phyloP scores from a whole-genome alignment of 1,140 invertebrate species.

The Halesus radiatus region DNA sequence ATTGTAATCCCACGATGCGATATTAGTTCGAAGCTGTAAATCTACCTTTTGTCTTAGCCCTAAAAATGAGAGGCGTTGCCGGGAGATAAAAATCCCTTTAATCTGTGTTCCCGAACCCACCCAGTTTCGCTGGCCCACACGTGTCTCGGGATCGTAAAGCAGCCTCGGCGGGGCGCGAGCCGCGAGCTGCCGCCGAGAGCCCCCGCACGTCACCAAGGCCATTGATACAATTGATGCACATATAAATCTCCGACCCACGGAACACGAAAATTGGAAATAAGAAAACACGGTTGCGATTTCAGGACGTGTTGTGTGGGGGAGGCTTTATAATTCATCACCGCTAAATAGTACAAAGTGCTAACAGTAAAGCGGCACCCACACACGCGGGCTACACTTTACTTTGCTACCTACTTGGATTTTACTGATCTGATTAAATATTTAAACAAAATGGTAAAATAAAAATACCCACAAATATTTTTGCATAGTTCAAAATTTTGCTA shows the following conservation, averaged over 20 bases:
- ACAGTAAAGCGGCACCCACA: slow-evolving; percentile 18
- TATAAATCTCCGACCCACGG: slow-evolving; percentile 40
- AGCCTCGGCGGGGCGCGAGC: not conserved
- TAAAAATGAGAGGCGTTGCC: slow-evolving; percentile 41
- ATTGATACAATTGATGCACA: slow-evolving; percentile 45
- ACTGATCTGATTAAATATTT: too few species aligned
- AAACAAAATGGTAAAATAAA: too few species aligned
- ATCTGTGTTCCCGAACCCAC: slow-evolving; percentile 28
- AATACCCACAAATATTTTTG: too few species aligned
- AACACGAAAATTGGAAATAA: slow-evolving; percentile 29
- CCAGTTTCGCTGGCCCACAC: slow-evolving; percentile 17
- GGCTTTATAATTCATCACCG: slow-evolving; percentile 43
- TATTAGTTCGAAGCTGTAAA: slow-evolving; percentile 15
- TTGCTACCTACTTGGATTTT: too few species aligned
- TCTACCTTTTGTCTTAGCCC: slow-evolving; percentile 32
- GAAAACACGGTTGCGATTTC: slow-evolving; percentile 39
- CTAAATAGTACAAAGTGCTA: slow-evolving; percentile 33
- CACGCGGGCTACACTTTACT: not conserved
- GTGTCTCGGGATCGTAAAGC: slow-evolving; percentile 23
- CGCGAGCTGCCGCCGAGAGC: not conserved
- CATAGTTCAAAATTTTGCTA: too few species aligned
- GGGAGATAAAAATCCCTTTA: slow-evolving; percentile 22
- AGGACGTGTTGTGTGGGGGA: slow-evolving; percentile 32
- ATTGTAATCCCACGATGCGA: slow-evolving; percentile 11
- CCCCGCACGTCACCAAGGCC: slow-evolving; percentile 42